Conservation (phyloP, 2,888 invertebrate genomes). For the Tachina lurida region DNA sequence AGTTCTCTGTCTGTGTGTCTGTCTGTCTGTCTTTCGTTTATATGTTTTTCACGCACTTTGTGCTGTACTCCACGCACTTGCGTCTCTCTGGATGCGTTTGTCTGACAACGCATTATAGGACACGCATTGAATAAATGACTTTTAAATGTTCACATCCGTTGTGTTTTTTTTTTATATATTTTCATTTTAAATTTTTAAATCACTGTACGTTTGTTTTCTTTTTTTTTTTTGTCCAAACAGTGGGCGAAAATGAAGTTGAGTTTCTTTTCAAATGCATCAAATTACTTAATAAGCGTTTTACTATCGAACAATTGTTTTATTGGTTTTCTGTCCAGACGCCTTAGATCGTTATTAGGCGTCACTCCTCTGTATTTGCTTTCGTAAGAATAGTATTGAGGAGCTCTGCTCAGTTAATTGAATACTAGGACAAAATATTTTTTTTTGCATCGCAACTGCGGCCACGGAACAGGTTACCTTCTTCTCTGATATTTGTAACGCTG, state of each 20-base stretch:
- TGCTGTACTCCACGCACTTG: constrained; percentile 49
- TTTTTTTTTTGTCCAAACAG: constrained; percentile 24
- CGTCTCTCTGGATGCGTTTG: constrained; percentile 14
- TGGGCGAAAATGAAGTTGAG: constrained; percentile 11
- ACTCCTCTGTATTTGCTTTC: too few species aligned
- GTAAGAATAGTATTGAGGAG: too few species aligned
- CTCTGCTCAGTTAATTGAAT: too few species aligned
- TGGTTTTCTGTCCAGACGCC: too few species aligned
- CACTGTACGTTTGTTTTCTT: constrained; percentile 34
- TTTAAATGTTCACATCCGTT: constrained; percentile 69
- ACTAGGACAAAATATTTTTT: too few species aligned
- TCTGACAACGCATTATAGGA: constrained; percentile 48
- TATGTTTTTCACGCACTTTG: constrained; percentile 52
- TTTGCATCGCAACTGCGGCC: too few species aligned
- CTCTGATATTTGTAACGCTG: too few species aligned
- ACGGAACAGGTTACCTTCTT: too few species aligned
- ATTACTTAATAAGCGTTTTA: too few species aligned
- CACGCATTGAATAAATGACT: constrained; percentile 72
- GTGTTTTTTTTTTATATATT: constrained; percentile 19
- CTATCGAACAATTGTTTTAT: too few species aligned
- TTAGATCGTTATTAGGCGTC: too few species aligned
- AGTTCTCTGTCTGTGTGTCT: background rate
- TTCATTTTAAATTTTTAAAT: constrained; percentile 51
- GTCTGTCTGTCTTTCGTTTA: constrained; percentile 8
- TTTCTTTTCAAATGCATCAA: too few species aligned